phyloP scores from a whole-genome alignment of 2,113 vertebrate species.

The Andinoacara biseriatus region DNA sequence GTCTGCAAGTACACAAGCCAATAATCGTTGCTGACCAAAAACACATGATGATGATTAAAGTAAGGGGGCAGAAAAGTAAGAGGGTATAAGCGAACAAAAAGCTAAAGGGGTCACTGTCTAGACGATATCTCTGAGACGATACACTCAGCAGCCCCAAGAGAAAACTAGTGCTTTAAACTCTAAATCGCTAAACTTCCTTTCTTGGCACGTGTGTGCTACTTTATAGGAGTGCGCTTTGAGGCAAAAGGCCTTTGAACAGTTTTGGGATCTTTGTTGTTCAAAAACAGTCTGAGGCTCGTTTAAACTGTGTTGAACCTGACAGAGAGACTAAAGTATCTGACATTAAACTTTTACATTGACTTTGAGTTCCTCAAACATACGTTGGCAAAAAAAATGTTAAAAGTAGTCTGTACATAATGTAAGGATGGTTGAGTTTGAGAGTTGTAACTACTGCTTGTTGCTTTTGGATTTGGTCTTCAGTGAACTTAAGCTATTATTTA shows the following conservation, averaged over 20 bases:
- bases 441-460: not conserved
- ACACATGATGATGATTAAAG: constrained; percentile 9
- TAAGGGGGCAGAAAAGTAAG: not conserved
- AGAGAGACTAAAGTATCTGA: constrained; percentile 41
- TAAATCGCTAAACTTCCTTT: constrained; percentile 31
- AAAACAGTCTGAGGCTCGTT: constrained; percentile 44
- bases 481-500: constrained; percentile 17
- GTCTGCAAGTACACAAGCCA: constrained; percentile 17
- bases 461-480: not conserved
- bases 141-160: not conserved
- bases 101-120: constrained; percentile 10
- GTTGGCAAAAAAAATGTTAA: not conserved
- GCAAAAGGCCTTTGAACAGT: constrained; percentile 39
- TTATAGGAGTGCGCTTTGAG: constrained; percentile 39
- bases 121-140: constrained; percentile 16
- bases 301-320: constrained; percentile 31
- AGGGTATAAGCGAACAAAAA: constrained; percentile 2
- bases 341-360: constrained; percentile 16
- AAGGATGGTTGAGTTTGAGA: not conserved
- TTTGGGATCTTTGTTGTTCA: constrained; percentile 31
- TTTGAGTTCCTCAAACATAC: constrained; percentile 19
- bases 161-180: constrained; percentile 35
- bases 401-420: not conserved
- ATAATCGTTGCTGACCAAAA: constrained; percentile 13
- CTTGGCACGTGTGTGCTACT: constrained; percentile 24